phyloP scores from a whole-genome alignment of 1,140 invertebrate species.

The Pseudomyrmex pallidus region DNA sequence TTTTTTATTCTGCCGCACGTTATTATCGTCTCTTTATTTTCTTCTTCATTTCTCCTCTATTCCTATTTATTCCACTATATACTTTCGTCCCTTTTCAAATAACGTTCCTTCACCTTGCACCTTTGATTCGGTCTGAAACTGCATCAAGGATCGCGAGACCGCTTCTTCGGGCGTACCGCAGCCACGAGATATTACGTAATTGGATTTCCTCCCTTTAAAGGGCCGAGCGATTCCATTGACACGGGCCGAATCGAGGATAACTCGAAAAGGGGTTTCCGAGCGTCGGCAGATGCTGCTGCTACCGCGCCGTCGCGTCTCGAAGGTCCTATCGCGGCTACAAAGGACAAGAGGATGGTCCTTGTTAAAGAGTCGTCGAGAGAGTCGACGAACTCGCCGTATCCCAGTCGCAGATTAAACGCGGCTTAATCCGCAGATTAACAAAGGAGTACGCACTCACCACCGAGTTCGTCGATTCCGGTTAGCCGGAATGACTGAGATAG shows the following conservation, averaged over 20 bases:
- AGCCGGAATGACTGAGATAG: conserved; percentile 53
- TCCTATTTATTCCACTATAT: not conserved
- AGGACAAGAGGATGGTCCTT: conserved; percentile 66
- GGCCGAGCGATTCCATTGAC: conserved; percentile 73
- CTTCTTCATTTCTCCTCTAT: not conserved
- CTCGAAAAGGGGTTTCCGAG: conserved; percentile 70
- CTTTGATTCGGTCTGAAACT: conserved; percentile 42
- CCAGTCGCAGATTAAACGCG: conserved; percentile 67
- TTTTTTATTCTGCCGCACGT: not conserved
- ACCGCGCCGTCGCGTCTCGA: conserved; percentile 22
- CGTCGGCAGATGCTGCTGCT: conserved; percentile 66
- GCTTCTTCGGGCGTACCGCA: conserved; percentile 70
- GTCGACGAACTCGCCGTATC: conserved; percentile 51
- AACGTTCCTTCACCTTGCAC: conserved; percentile 1
- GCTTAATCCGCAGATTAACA: conserved; percentile 70
- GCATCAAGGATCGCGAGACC: conserved; percentile 65
- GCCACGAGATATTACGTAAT: conserved; percentile 77
- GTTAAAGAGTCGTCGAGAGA: conserved; percentile 61
- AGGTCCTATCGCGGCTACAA: conserved; percentile 59
- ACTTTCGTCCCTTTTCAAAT: no score
- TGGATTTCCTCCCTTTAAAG: conserved; percentile 75
- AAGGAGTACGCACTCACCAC: conserved; percentile 60
- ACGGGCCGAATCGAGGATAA: conserved; percentile 72
- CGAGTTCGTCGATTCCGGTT: conserved; percentile 49
- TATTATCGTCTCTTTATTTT: not conserved